Conservation (phyloP, 2,113 vertebrate species). For the Alethe diademata region DNA sequence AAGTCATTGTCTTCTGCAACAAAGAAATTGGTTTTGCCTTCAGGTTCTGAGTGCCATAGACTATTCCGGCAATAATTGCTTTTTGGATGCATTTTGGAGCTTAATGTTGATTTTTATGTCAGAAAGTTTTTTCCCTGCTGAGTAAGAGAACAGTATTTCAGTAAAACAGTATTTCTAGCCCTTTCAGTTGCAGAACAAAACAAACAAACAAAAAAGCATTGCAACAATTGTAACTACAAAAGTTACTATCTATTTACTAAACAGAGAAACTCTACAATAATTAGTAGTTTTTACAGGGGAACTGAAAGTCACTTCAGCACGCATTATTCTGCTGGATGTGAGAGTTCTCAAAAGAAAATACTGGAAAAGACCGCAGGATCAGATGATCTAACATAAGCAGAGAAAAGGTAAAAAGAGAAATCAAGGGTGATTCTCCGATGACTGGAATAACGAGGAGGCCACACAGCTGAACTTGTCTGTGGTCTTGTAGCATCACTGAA, state of each 20-base stretch:
- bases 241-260: not conserved
- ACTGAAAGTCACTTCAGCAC: not conserved
- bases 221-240: not conserved
- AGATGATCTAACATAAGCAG: not conserved
- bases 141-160: not conserved
- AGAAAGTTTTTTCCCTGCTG: not conserved
- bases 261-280: not conserved
- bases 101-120: not conserved
- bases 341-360: not conserved
- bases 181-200: not conserved
- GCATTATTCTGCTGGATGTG: not conserved
- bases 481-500: not conserved
- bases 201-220: not conserved
- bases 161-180: not conserved
- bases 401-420: not conserved
- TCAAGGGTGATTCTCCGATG: not conserved
- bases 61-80: not conserved
- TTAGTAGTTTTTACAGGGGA: not conserved
- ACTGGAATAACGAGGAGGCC: not conserved
- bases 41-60: not conserved
- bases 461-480: not conserved
- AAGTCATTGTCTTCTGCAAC: constrained; percentile 13
- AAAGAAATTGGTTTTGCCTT: constrained; percentile 5
- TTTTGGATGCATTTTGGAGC: not conserved
- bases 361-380: not conserved